Conservation (phyloP, 2,888 invertebrate genomes). For the Aelia acuminata region DNA sequence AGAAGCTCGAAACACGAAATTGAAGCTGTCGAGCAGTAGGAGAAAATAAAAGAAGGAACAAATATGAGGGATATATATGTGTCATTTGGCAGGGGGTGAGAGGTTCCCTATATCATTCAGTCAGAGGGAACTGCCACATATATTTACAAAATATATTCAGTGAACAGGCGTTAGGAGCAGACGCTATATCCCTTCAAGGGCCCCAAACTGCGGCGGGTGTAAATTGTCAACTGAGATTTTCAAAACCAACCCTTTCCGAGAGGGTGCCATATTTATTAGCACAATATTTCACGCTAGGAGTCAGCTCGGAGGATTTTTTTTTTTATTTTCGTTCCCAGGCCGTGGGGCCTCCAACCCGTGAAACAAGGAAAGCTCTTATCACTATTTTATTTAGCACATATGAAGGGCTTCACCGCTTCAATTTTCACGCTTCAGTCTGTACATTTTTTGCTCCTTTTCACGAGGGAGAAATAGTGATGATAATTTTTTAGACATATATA, state of each 20-base stretch:
- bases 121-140: neutral
- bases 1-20: too few relatives aligned
- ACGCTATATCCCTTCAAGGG: conserved; percentile 16
- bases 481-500: neutral
- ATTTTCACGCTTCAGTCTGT: neutral
- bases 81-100: neutral
- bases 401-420: neutral
- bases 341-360: conserved; percentile 12
- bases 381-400: conserved; percentile 44
- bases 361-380: conserved; percentile 41
- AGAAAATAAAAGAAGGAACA: neutral
- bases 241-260: conserved; percentile 37
- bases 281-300: conserved; percentile 36
- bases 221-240: conserved; percentile 45
- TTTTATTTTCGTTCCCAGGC: neutral
- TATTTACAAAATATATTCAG: conserved; percentile 47
- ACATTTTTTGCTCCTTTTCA: neutral
- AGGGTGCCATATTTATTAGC: neutral
- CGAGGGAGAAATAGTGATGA: neutral
- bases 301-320: conserved; percentile 34
- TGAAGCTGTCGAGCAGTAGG: neutral
- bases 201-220: conserved; percentile 14
- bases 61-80: neutral
- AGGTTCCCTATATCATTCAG: neutral
- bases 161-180: conserved; percentile 35